Evolutionary conservation across 2,797 vertebrate species (phyloP).

Genomic region (Numenius phaeopus): DNA sequence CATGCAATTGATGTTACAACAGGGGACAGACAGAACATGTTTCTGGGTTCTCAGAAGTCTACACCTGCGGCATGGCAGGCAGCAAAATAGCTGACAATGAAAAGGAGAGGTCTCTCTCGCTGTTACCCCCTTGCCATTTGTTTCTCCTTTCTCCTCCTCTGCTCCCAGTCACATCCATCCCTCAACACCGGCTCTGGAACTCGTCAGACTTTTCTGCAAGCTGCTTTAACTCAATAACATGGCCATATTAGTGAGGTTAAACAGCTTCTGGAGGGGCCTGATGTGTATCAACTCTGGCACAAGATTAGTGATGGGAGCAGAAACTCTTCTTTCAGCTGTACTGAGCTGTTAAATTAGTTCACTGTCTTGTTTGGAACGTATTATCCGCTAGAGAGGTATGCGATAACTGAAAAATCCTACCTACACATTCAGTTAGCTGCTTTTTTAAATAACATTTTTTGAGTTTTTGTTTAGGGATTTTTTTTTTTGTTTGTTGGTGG

Average conservation of each 20-base stretch:
- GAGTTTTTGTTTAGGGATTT: fast-evolving
- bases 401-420: neutral
- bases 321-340: neutral
- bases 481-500: fast-evolving
- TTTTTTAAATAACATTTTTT: neutral
- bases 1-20: neutral
- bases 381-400: neutral
- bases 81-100: neutral
- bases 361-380: neutral
- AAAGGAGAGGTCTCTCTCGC: neutral
- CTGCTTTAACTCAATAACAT: constrained; percentile 55
- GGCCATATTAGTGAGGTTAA: constrained; percentile 23
- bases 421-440: neutral
- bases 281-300: neutral
- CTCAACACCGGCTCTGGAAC: constrained; percentile 40
- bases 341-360: neutral
- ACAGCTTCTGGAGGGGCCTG: constrained; percentile 26
- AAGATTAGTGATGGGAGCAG: neutral
- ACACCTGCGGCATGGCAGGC: neutral
- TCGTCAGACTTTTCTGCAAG: constrained; percentile 4
- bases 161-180: constrained; percentile 20
- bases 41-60: neutral
- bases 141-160: neutral
- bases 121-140: neutral
- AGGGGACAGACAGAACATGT: neutral